Percentiles rank a stretch among this genome's conserved stretches.
Evolutionary conservation across 2,888 invertebrate species (phyloP).

Genomic region (Pollenia amentaria): DNA sequence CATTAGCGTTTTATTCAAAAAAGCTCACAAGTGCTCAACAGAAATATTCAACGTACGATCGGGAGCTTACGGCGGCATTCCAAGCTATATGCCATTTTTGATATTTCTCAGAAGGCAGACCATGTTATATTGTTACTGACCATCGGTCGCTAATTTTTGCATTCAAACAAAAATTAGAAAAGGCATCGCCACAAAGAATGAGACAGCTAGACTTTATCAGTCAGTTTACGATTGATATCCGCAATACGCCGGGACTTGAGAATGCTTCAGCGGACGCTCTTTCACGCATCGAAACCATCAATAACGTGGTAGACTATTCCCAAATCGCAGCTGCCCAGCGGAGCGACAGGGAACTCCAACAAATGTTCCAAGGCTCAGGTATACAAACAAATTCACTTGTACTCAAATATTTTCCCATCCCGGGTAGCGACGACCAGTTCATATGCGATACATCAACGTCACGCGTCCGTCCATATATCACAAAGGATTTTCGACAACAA

Average conservation of each 20-base stretch:
- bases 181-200: no score
- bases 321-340: not conserved
- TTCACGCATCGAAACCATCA: not conserved
- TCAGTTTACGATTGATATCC: no score
- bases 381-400: not conserved
- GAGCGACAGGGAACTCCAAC: not conserved
- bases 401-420: conserved; percentile 13
- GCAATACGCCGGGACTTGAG: no score
- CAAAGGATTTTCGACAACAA: not conserved
- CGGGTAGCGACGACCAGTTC: not conserved
- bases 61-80: not conserved
- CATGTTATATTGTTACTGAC: no score
- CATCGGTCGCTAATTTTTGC: no score
- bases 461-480: not conserved
- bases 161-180: no score
- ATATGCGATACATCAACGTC: not conserved
- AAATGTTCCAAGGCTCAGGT: not conserved
- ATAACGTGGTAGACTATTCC: not conserved
- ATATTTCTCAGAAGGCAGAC: conserved; percentile 69
- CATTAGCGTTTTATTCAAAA: conserved; percentile 76
- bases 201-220: no score
- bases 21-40: conserved; percentile 58
- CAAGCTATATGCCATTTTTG: conserved; percentile 72
- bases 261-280: no score
- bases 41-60: not conserved